Percentiles rank a stretch among this genome's conserved stretches.
Evolutionary conservation across 53 echinoderm and acorn worm genomes (phyloP).

Genomic region (Stichopus horrens): DNA sequence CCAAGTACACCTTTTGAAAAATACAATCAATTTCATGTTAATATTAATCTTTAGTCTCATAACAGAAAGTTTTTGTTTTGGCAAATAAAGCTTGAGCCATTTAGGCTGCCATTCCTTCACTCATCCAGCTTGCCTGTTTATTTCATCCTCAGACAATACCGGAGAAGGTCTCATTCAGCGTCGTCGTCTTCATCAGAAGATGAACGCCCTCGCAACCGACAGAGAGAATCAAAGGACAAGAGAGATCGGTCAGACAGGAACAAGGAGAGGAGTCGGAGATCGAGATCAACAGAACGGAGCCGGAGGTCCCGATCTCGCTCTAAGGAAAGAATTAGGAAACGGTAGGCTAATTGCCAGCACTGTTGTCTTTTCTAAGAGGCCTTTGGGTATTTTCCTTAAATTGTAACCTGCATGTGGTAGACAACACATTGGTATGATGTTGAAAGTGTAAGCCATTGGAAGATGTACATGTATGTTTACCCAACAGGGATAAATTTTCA

Average conservation of each 20-base stretch:
- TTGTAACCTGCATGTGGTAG: background rate
- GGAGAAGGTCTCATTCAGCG: conserved; percentile 50
- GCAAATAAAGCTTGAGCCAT: too few species aligned
- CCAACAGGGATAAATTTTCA: background rate
- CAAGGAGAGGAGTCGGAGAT: conserved; percentile 38
- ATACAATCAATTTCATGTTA: too few species aligned
- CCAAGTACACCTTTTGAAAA: too few species aligned
- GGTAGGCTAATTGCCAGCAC: background rate
- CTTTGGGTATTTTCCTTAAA: background rate
- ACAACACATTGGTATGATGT: background rate
- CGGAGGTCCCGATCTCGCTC: conserved; percentile 57
- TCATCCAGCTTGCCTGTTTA: too few species aligned
- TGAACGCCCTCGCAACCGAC: conserved; percentile 25
- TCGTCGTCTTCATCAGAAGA: conserved; percentile 39
- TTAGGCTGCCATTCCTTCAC: too few species aligned
- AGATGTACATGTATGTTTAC: too few species aligned
- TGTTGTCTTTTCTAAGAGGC: background rate
- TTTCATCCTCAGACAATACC: conserved; percentile 49
- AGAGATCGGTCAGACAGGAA: conserved; percentile 1
- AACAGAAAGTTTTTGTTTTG: too few species aligned
- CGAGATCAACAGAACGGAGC: conserved; percentile 50
- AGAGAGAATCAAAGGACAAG: background rate
- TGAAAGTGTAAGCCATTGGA: too few species aligned
- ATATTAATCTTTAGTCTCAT: too few species aligned
- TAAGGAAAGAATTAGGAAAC: conserved; percentile 56